These are phyloP conservation scores for Holcopasites calliopsidis DNA, from an alignment of 1,140 invertebrate genomes.

Conservation along the genomic window DNA sequence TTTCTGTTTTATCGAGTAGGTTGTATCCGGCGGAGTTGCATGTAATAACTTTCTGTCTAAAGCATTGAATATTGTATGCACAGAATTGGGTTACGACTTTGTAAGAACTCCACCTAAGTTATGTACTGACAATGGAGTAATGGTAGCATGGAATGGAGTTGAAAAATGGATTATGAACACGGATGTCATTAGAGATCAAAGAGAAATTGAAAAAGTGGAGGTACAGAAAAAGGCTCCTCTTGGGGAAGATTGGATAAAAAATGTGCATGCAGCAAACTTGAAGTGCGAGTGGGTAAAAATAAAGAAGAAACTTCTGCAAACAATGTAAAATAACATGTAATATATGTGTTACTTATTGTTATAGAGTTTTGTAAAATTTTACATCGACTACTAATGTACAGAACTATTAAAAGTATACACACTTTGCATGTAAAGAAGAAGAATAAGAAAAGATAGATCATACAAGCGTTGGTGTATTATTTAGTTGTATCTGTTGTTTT, in stretches of 20 bases:
- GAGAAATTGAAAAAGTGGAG: conserved; percentile 78
- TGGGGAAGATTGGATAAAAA: conserved; percentile 80
- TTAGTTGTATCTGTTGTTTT: conserved; percentile 19
- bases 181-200: conserved; percentile 78
- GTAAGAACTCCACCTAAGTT: conserved; percentile 90
- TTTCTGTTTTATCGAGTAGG: conserved; percentile 75
- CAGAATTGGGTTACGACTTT: conserved; percentile 83
- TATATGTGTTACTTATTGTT: neutral
- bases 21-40: conserved; percentile 97
- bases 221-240: conserved; percentile 79
- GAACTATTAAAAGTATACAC: no score
- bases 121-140: conserved; percentile 99
- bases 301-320: conserved; percentile 45
- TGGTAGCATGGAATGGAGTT: conserved; percentile 99
- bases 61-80: conserved; percentile 85
- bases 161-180: conserved; percentile 83
- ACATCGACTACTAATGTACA: neutral
- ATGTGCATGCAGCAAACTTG: conserved; percentile 80
- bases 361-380: neutral
- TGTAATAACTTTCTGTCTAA: conserved; percentile 92
- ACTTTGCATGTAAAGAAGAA: no score
- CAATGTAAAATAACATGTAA: neutral
- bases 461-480: conserved; percentile 51
- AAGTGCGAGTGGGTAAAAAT: conserved; percentile 83
- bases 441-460: no score